Evolutionary conservation across 2,113 vertebrate species (phyloP), one percentile per base, ranked within the genome.

Genomic region (Cyprinus carpio): DNA sequence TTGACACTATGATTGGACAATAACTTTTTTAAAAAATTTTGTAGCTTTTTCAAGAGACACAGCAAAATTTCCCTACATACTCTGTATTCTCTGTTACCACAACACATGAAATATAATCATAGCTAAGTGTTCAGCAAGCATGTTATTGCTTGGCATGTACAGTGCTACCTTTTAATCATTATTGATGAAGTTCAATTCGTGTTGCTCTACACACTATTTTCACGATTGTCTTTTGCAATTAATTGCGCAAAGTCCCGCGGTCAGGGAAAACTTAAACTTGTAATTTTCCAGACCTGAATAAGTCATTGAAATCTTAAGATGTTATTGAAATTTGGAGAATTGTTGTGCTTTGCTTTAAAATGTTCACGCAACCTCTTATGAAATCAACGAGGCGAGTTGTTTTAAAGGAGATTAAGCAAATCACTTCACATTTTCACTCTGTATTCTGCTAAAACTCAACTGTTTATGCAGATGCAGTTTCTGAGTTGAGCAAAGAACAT

Each of bases 401-500:
- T 40, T 40, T 7, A 9, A 40, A 40, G 40, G 40, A 40, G 40
- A 40, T 40, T 40, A 40, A 40, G 13, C 46, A 49, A 49, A 49
- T 12, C 2, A 49, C 46, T 49, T 13, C 12, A 49, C 4, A 49
- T 49, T 25, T 64, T 65, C 0, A 16, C 16, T 65, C 5, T 29
- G 16, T 29, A 65, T 65, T 29, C 13, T 27, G 15, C 62, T 65
- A 49, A 49, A 49, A 8, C 12, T 2, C 62, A 27, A 49, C 4
- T 49, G 12, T 49, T 49, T 49, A 1, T 93, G 40, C 90, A 99
- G 98, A 98, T 93, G 96, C 97, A 23, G 96, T 99, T 89, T 87
- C 93, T 75, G 97, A 98, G 87, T 88, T 99, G 83, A 95, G 94
- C 91, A 96, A 92, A 90, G 97, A 98, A 87, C 96, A 98, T 90